Base-by-base conservation (phyloP, 2,113 vertebrate species). In the Cisticola juncidis region DNA sequence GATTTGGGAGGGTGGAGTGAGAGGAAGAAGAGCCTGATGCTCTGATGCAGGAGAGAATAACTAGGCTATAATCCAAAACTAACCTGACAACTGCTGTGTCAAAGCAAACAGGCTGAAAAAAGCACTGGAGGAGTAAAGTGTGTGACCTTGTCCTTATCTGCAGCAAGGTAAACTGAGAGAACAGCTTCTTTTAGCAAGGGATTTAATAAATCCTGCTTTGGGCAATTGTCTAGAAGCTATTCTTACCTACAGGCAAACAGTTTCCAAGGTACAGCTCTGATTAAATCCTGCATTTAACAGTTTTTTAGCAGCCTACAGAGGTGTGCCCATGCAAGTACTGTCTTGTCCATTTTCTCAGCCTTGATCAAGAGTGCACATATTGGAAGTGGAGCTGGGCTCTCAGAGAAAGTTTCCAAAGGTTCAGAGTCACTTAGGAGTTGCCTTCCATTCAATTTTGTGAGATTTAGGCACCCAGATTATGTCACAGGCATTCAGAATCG, bases 61-160 rank as follows among this genome's bases (percentile, higher is more conserved):
- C 48, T 28, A 77, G 77, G 18, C 66, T 80, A 15, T 44, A 80
- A 81, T 66, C 61, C 90, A 93, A 80, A 86, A 12, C 28, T 56
- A 79, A 42, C 69, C 69, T 76, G 76, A 54, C 47, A 84, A 58
- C 38, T 71, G 35, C 64, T 57, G 60, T 76, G 84, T 81, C 91
- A 77, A 70, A 91, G 53, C 50, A 69, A 86, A 57, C 44, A 44
- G 72, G 15, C 15, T 61, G 50, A 36, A 69, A 83, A 83, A 70
- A 50, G 23, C 31, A 24, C 48, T 40, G 74, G 47, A 78, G 86
- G 86, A 68, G 58, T 72, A 11, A 91, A 89, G 54, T 36, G 35
- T 64, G 65, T 78, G 73, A 94, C 87, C 84, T 87, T 57, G 73
- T 64, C 77, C 57, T 92, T 83, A 78, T 71, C 70, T 83, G 31